Evolutionary conservation across 1,140 invertebrate genomes (phyloP).

Genomic region (Papilio glaucus): DNA sequence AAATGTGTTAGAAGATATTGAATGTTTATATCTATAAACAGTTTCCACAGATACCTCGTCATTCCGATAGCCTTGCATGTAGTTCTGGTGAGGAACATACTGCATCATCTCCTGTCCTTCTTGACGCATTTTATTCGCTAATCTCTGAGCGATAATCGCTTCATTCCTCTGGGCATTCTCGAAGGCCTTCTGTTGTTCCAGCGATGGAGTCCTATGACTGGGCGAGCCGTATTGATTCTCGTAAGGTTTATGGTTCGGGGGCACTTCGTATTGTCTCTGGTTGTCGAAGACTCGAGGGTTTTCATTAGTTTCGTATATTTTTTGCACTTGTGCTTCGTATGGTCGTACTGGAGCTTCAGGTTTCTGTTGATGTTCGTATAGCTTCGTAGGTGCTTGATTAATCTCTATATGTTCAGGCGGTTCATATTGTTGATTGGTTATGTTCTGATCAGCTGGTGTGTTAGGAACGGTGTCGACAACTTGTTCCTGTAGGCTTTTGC

Average conservation of each 20-base stretch:
- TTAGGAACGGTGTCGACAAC: not conserved
- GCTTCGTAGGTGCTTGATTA: slow-evolving; percentile 39
- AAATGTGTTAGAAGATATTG: too few relatives aligned
- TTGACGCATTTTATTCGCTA: slow-evolving; percentile 34
- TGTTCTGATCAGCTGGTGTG: slow-evolving; percentile 31
- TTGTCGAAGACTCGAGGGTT: slow-evolving; percentile 33
- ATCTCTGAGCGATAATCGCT: slow-evolving; percentile 19
- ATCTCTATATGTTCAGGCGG: slow-evolving; percentile 32
- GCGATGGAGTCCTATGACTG: slow-evolving; percentile 26
- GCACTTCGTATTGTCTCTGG: slow-evolving; percentile 37
- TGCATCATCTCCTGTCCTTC: slow-evolving; percentile 46
- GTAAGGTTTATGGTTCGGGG: slow-evolving; percentile 42
- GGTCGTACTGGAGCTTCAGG: not conserved
- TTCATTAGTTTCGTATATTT: slow-evolving; percentile 36
- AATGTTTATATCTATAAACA: not conserved
- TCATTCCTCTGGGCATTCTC: slow-evolving; percentile 43
- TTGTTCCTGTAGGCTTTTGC: not conserved
- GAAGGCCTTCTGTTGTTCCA: slow-evolving; percentile 33
- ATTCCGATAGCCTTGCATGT: slow-evolving; percentile 50
- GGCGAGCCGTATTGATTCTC: slow-evolving; percentile 24
- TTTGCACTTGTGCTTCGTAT: slow-evolving; percentile 37
- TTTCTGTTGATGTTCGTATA: slow-evolving; percentile 48
- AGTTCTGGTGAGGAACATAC: slow-evolving; percentile 48
- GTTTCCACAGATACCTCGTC: slow-evolving; percentile 53
- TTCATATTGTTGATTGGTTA: slow-evolving; percentile 35